Evolutionary conservation across 1,140 invertebrate genomes (phyloP), one percentile per base, ranked within the genome.

Genomic region (Pseudobourletiella spinata): DNA sequence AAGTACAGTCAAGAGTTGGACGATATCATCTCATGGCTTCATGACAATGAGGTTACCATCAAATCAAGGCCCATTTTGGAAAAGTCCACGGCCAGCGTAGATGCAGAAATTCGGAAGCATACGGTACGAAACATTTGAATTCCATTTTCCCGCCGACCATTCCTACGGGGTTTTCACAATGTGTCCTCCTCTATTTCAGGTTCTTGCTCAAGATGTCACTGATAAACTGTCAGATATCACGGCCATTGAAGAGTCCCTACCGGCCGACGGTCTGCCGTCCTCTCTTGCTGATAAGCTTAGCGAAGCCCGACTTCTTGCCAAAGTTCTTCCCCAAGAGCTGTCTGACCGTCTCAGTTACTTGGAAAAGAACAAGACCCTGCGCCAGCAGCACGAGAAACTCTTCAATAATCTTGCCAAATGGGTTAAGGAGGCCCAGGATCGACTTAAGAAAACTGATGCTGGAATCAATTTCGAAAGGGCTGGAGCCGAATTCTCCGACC

Each of bases 381-480:
- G 91, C 32, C 75, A 86, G 26, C 84, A 88, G 67, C 88, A 88
- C 67, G 76, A 82, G 69, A 76, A 79, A 61, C 74, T 87, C 3
- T 83, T 86, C 25, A 82, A 87, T n/a, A 86, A 85, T 76, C 80
- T 95, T 2, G 84, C 83, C 63, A 81, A 81, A 32, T 97, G 92
- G 92, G 82, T 93, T 0, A 82, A 85, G 63, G 88, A 91, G 70
- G 90, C 91, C 2, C 84, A 87, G 64, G 81, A 85, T 52, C 79
- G 86, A 24, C 72, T 95, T 6, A 81, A 86, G 64, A 84, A 84
- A 66, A 83, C 85, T 61, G 87, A 89, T 71, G 84, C 87, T 65
- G 91, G 89, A 39, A 84, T 91, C 24, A 88, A 95, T 73, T 93
- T 91, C 73, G 86, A 89, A 68, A 91, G 88, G 67, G 84, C 52